Percentiles rank a stretch among this genome's conserved stretches.
Conservation (phyloP, 2,888 invertebrate species). For the Marronus borbonicus region DNA sequence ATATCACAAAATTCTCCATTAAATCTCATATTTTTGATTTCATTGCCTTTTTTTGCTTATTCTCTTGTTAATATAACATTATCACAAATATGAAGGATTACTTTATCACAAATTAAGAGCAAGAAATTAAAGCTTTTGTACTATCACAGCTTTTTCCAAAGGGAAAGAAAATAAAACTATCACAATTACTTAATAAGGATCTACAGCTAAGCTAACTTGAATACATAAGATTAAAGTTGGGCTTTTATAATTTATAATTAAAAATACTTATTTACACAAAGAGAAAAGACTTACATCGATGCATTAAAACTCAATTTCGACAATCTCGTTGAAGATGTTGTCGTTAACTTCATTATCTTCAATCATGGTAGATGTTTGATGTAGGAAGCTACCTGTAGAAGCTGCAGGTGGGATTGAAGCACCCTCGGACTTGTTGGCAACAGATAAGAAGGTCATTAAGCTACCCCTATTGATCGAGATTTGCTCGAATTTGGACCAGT, state of each 20-base stretch:
- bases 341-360: constrained; percentile 72
- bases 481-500: constrained; percentile 77
- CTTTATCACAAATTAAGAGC: constrained; percentile 12
- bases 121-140: constrained; percentile 27
- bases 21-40: constrained; percentile 41
- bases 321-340: constrained; percentile 75
- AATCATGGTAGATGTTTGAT: constrained; percentile 68
- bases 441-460: constrained; percentile 63
- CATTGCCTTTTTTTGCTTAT: constrained; percentile 47
- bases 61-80: constrained; percentile 28
- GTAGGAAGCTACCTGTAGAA: constrained; percentile 60
- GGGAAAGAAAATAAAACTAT: constrained; percentile 36
- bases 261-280: background rate
- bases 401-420: constrained; percentile 60
- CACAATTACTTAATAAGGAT: background rate
- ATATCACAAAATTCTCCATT: constrained; percentile 2
- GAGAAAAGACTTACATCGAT: constrained; percentile 23
- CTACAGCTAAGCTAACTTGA: constrained; percentile 11
- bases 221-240: constrained; percentile 3
- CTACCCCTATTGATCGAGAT: constrained; percentile 67
- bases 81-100: constrained; percentile 44
- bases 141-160: constrained; percentile 51
- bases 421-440: constrained; percentile 69
- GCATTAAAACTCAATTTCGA: constrained; percentile 11
- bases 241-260: background rate